Evolutionary conservation across 2,888 invertebrate species (phyloP).

Genomic region (Mayetiola destructor): DNA sequence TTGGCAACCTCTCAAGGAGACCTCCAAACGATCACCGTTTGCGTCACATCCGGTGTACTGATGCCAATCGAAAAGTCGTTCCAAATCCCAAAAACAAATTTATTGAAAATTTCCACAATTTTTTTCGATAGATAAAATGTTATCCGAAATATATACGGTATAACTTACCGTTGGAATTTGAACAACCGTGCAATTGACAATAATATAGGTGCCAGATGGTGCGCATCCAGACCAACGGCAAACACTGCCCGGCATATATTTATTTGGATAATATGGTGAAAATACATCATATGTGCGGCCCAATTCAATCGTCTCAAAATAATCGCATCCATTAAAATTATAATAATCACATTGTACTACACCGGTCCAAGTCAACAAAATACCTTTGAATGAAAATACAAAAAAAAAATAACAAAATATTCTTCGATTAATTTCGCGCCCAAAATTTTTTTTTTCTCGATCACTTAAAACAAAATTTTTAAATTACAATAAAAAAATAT

Average conservation of each 20-base stretch:
- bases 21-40: background rate
- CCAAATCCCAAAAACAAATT: background rate
- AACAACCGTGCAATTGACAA: constrained; percentile 18
- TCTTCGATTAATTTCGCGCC: no score
- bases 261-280: constrained; percentile 37
- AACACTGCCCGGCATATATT: constrained; percentile 29
- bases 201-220: constrained; percentile 24
- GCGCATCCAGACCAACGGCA: constrained; percentile 41
- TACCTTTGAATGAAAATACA: no score
- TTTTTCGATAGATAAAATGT: background rate
- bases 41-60: background rate
- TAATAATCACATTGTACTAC: no score
- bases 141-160: background rate
- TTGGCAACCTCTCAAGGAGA: constrained; percentile 1
- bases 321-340: constrained; percentile 17
- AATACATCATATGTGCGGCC: constrained; percentile 35
- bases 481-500: no score
- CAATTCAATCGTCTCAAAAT: constrained; percentile 22
- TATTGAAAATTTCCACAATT: background rate
- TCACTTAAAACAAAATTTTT: no score
- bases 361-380: no score
- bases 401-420: no score
- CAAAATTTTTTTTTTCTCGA: no score
- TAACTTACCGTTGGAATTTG: constrained; percentile 26
- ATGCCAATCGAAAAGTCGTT: background rate